phyloP scores from a whole-genome alignment of 2,113 vertebrate species.

The Zapornia atra region DNA sequence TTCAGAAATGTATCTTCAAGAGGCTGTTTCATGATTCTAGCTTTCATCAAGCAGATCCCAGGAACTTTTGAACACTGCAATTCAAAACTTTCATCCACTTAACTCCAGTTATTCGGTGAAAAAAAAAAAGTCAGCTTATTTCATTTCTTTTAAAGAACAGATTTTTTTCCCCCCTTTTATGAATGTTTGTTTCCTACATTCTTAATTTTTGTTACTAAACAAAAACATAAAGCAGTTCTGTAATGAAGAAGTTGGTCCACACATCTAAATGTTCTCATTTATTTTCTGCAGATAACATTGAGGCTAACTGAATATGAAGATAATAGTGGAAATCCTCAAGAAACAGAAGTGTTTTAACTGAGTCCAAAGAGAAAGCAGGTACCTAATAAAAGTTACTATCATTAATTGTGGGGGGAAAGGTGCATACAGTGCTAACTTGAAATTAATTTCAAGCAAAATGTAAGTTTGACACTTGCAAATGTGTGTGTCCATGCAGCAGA shows the following conservation, averaged over 20 bases:
- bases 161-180: not conserved
- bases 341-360: not conserved
- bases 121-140: not conserved
- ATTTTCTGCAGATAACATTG: not conserved
- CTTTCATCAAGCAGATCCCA: not conserved
- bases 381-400: not conserved
- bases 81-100: not conserved
- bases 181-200: not conserved
- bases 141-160: not conserved
- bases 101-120: not conserved
- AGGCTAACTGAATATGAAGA: not conserved
- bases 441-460: not conserved
- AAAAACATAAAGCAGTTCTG: not conserved
- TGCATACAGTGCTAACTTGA: not conserved
- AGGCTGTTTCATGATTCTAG: not conserved
- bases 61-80: not conserved
- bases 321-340: not conserved
- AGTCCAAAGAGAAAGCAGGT: not conserved
- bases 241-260: not conserved
- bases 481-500: not conserved
- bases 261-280: not conserved
- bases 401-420: not conserved
- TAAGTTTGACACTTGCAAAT: not conserved
- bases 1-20: not conserved
- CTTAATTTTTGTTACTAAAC: not conserved